Base-by-base conservation (phyloP, 2,113 vertebrate genomes). In the Carassius gibelio region DNA sequence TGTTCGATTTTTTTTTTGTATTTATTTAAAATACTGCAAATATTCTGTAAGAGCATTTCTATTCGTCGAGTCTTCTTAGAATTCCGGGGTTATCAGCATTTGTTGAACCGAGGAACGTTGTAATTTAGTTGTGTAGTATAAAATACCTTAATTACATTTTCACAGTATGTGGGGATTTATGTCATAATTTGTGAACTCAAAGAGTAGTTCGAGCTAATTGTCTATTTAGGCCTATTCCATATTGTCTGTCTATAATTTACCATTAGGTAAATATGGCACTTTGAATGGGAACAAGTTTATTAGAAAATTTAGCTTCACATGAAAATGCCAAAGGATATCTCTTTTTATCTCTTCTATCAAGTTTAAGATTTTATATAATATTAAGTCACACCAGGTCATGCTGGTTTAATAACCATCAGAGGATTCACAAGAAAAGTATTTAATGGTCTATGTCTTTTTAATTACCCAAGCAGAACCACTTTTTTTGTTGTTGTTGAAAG, bases 11-110 rank as follows among this genome's bases (percentile, higher is more conserved):
- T 82, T 42, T 82, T 72, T n/a, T 36, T 19, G 19, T 74, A 23
- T 38, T 83, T 72, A 55, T 72, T 83, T 57, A 10, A 71, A 83
- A 83, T 83, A 34, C 42, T 42, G 45, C 11, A 26, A 59, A 9
- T 57, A 45, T 66, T 50, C 8, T 50, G 36, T 34, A 38, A n/a
- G 34, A 19, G n/a, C 36, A 79, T 76, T 76, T 52, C 15, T 42
- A 42, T 42, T 42, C 17, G 9, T 1, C 17, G 6, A n/a, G 8
- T 71, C 17, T 8, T 38, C 34, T 38, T 69, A 69, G 3, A 23
- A 55, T 30, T 30, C 10, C 15, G 17, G 34, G 4, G 15, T 75
- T 19, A 10, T 30, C 74, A 52, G 23, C 8, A 76, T 55, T 75
- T 26, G 6, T 9, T 55, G 23, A 76, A 55, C 23, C 57, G 14